Evolutionary conservation across 2,888 invertebrate species (phyloP).

Genomic region (Lycia hirtaria): DNA sequence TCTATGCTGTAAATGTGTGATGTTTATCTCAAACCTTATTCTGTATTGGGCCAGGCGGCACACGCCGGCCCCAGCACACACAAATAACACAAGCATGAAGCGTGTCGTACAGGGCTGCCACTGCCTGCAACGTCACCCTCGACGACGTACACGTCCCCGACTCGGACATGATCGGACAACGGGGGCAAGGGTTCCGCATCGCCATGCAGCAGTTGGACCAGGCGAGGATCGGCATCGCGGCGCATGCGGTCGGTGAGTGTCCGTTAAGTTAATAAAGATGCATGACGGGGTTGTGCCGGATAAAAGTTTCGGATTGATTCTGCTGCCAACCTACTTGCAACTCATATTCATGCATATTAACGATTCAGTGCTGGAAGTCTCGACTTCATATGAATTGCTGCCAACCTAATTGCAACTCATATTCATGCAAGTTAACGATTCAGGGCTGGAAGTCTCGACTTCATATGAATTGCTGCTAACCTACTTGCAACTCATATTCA

Average conservation of each 20-base stretch:
- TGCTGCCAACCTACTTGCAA: no score
- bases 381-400: no score
- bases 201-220: conserved; percentile 90
- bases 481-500: no score
- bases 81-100: conserved; percentile 49
- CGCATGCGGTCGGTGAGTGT: conserved; percentile 88
- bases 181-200: conserved; percentile 89
- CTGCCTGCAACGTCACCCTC: conserved; percentile 88
- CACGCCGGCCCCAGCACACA: conserved; percentile 4
- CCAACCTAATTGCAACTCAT: no score
- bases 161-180: conserved; percentile 78
- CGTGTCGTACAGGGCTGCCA: conserved; percentile 83
- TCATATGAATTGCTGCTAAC: no score
- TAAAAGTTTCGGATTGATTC: no score
- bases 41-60: background rate
- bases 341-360: no score
- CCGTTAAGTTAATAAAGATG: no score
- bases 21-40: background rate
- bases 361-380: no score
- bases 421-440: no score
- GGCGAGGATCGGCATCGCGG: conserved; percentile 90
- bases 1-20: background rate
- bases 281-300: no score
- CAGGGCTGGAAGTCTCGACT: no score
- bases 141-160: conserved; percentile 87